phyloP scores from a whole-genome alignment of 2,888 invertebrate species.

The Rhagonycha fulva region DNA sequence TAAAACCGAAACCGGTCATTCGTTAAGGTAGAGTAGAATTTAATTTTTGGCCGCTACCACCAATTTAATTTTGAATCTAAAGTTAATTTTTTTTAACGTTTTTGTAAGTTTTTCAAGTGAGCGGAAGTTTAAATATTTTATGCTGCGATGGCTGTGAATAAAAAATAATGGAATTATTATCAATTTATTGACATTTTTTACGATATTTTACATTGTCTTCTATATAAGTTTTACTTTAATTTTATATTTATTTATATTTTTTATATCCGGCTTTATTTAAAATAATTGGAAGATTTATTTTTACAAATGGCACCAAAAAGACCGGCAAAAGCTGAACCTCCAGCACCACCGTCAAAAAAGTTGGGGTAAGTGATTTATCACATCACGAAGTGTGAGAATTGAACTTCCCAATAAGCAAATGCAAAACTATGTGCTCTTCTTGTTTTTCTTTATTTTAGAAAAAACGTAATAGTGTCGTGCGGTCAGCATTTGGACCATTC shows the following conservation, averaged over 20 bases:
- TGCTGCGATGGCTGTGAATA: not conserved
- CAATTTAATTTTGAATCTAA: too few species aligned
- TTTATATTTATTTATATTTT: not conserved
- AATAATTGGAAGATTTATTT: not conserved
- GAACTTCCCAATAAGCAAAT: not conserved
- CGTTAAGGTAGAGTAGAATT: too few species aligned
- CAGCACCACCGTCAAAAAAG: not conserved
- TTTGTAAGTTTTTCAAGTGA: too few species aligned
- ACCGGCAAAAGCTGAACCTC: not conserved
- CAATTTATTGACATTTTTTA: not conserved
- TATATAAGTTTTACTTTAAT: not conserved
- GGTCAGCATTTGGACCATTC: slow-evolving; percentile 58
- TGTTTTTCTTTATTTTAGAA: not conserved
- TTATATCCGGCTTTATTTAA: not conserved
- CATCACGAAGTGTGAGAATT: not conserved
- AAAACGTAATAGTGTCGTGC: slow-evolving; percentile 1
- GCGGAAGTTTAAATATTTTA: too few species aligned
- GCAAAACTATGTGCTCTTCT: too few species aligned
- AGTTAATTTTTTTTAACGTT: too few species aligned
- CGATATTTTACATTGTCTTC: not conserved
- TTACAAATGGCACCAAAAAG: not conserved
- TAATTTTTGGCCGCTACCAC: too few species aligned
- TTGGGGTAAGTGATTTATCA: not conserved
- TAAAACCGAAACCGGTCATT: too few species aligned
- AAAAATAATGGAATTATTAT: not conserved